phyloP scores from a whole-genome alignment of 2,888 invertebrate genomes.

The Emmelina monodactyla region DNA sequence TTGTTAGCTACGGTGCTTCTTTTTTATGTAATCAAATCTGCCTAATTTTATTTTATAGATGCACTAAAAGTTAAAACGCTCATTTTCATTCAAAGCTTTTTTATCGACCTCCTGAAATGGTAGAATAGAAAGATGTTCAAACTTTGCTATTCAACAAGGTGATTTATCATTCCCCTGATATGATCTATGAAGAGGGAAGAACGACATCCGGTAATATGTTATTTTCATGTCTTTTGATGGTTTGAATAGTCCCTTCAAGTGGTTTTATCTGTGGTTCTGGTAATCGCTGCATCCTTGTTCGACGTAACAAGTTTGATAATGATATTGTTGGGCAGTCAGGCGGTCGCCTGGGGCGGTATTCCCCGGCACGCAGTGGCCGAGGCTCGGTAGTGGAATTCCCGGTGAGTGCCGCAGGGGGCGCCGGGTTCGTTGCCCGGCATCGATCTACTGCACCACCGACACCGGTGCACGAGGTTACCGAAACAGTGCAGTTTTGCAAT shows the following conservation, averaged over 20 bases:
- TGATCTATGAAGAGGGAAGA: constrained; percentile 31
- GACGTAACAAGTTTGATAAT: background rate
- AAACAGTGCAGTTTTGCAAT: constrained; percentile 38
- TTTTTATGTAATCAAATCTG: background rate
- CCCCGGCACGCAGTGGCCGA: constrained; percentile 30
- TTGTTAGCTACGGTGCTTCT: background rate
- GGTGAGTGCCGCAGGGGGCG: constrained; percentile 51
- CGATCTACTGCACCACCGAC: constrained; percentile 46
- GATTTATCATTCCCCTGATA: constrained; percentile 40
- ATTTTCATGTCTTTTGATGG: constrained; percentile 26
- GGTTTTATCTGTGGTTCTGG: too few relatives aligned
- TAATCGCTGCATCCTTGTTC: too few relatives aligned
- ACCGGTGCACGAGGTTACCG: constrained; percentile 45
- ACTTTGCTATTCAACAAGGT: too few relatives aligned
- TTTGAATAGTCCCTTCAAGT: constrained; percentile 27
- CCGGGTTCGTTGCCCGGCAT: constrained; percentile 59
- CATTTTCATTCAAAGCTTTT: too few relatives aligned
- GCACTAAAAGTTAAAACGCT: too few relatives aligned
- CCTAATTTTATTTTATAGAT: too few relatives aligned
- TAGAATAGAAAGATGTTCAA: too few relatives aligned
- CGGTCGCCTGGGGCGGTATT: constrained; percentile 46
- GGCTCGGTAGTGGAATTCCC: constrained; percentile 43
- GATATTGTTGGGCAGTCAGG: constrained; percentile 25
- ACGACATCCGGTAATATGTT: constrained; percentile 20
- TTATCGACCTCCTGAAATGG: too few relatives aligned